Evolutionary conservation across 1,140 invertebrate species (phyloP).

Genomic region (Zaprionus africanus): DNA sequence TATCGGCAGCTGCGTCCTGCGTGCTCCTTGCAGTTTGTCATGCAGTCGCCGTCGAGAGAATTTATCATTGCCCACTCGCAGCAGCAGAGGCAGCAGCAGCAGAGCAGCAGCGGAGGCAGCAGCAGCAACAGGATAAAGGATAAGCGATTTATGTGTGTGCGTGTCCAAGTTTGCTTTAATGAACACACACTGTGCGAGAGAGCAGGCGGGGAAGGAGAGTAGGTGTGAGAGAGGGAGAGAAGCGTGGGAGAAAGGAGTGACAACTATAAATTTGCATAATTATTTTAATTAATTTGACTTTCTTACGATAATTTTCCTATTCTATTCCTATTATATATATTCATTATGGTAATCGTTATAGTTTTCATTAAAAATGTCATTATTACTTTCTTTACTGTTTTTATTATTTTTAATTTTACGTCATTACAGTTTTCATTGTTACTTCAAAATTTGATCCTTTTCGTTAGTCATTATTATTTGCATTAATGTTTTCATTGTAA

Average conservation of each 20-base stretch:
- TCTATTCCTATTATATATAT: no score
- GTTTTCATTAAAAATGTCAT: no score
- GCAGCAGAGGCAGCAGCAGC: conserved; percentile 17
- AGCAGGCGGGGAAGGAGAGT: background rate
- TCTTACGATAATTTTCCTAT: background rate
- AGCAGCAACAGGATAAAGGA: conserved; percentile 75
- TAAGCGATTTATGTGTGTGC: conserved; percentile 75
- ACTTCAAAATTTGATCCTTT: no score
- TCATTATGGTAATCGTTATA: no score
- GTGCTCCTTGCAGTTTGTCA: conserved; percentile 82
- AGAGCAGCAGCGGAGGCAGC: conserved; percentile 30
- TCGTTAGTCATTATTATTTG: no score
- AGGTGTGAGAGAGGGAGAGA: no score
- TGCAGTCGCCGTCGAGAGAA: conserved; percentile 69
- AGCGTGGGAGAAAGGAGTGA: background rate
- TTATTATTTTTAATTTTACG: no score
- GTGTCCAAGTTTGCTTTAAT: conserved; percentile 72
- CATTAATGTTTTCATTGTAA: no score
- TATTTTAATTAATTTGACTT: background rate
- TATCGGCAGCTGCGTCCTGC: conserved; percentile 71
- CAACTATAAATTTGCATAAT: background rate
- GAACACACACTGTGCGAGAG: conserved; percentile 33
- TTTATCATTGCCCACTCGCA: conserved; percentile 70
- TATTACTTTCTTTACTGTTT: no score
- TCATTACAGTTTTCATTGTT: no score